Percentiles rank a stretch among this genome's conserved stretches.
These are phyloP conservation scores for Heterodera schachtii DNA, from an alignment of 1,140 invertebrate species.

Conservation along the genomic window DNA sequence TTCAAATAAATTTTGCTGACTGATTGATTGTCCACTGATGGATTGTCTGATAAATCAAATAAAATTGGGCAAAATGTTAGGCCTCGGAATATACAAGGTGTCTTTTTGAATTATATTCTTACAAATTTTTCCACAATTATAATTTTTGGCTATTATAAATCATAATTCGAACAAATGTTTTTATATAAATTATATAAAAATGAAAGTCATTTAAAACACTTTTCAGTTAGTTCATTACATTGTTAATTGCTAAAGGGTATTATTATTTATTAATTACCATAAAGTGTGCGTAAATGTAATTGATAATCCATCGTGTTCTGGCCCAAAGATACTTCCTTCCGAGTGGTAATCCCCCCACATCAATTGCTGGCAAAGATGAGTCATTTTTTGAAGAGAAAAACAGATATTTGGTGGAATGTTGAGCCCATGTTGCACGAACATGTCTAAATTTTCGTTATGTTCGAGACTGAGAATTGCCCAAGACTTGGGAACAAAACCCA, in stretches of 20 bases:
- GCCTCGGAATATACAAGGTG: too few species aligned
- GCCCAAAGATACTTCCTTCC: slow-evolving; percentile 78
- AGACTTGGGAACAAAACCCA: too few species aligned
- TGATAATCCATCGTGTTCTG: slow-evolving; percentile 88
- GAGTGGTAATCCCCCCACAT: slow-evolving; percentile 78
- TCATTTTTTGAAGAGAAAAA: slow-evolving; percentile 45
- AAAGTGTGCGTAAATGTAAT: slow-evolving; percentile 67
- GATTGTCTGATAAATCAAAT: too few species aligned
- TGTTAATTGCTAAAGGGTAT: too few species aligned
- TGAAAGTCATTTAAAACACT: too few species aligned
- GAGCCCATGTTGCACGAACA: slow-evolving; percentile 90
- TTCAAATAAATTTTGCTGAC: too few species aligned
- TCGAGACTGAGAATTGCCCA: too few species aligned
- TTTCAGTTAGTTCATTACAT: too few species aligned
- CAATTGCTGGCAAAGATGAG: slow-evolving; percentile 65
- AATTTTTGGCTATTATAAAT: slow-evolving; percentile 84
- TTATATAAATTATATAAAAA: neutral
- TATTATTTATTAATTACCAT: slow-evolving; percentile 33
- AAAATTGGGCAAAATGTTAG: too few species aligned
- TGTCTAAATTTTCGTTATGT: slow-evolving; percentile 68
- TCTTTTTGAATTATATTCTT: neutral
- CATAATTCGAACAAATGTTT: neutral
- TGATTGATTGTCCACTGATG: too few species aligned
- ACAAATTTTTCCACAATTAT: slow-evolving; percentile 69
- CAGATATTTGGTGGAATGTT: slow-evolving; percentile 77